Conservation (phyloP, 2,113 vertebrate species). For the Mastomys natalensis region DNA sequence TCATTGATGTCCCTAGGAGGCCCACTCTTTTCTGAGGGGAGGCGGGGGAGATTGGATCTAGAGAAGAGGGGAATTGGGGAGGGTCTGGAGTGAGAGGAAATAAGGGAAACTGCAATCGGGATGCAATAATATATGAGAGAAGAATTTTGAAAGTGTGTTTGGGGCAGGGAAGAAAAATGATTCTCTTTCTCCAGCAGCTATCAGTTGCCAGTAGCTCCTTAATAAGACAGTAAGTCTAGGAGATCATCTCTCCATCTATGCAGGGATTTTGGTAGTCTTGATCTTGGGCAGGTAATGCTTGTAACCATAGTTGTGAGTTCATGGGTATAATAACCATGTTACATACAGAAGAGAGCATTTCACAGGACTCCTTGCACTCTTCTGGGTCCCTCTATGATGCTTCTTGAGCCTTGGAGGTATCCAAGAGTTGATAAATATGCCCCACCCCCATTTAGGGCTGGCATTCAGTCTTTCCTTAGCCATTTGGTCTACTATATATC, state of each 20-base stretch:
- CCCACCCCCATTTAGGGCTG: background rate
- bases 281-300: too few relatives aligned
- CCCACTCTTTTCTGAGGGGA: background rate
- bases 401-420: background rate
- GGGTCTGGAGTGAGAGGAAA: background rate
- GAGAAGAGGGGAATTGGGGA: background rate
- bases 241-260: background rate
- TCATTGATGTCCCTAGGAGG: background rate
- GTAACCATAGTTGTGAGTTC: background rate
- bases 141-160: background rate
- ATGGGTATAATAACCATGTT: background rate
- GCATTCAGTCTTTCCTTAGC: background rate
- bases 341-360: background rate
- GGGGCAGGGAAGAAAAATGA: background rate
- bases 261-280: background rate
- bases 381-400: background rate
- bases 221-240: background rate
- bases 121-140: background rate
- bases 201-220: background rate
- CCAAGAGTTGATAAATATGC: background rate
- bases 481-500: too few relatives aligned
- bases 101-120: background rate
- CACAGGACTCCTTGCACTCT: background rate
- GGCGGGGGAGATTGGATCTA: too few relatives aligned
- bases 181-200: background rate